Percentiles rank a stretch among this genome's conserved stretches.
Conservation (phyloP, 2,888 invertebrate genomes). For the Drosophila anceps region DNA sequence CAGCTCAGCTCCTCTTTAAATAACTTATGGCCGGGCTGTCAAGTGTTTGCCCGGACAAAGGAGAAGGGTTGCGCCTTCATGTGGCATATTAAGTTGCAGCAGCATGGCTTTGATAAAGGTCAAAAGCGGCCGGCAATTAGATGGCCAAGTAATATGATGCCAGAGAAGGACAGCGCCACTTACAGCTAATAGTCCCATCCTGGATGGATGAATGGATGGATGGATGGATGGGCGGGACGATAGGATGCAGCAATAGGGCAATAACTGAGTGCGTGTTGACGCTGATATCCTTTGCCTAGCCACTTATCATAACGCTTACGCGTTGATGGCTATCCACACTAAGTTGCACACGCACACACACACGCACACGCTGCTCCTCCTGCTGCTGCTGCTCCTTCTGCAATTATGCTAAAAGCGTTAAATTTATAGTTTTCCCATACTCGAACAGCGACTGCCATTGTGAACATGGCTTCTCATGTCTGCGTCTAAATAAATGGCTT, state of each 20-base stretch:
- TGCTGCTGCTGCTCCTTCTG: conserved; percentile 41
- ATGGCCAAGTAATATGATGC: conserved; percentile 61
- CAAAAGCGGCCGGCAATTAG: conserved; percentile 61
- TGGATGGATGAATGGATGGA: background rate
- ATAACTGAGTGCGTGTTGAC: conserved; percentile 69
- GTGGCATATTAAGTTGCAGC: conserved; percentile 67
- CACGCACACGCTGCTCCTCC: conserved; percentile 62
- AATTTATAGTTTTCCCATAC: conserved; percentile 74
- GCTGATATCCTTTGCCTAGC: conserved; percentile 68
- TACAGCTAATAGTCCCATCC: conserved; percentile 30
- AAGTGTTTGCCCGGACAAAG: conserved; percentile 46
- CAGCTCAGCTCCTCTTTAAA: background rate
- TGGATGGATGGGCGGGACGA: background rate
- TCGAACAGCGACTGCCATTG: conserved; percentile 38
- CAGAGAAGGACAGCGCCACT: conserved; percentile 33
- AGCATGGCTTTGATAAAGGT: conserved; percentile 64
- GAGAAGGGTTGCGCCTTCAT: conserved; percentile 59
- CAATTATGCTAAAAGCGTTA: conserved; percentile 79
- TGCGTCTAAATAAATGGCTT: conserved; percentile 73
- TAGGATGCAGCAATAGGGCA: conserved; percentile 50
- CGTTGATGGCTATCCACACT: conserved; percentile 48
- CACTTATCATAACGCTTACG: conserved; percentile 75
- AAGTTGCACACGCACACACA: conserved; percentile 61
- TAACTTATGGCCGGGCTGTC: conserved; percentile 26
- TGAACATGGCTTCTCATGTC: conserved; percentile 68